phyloP scores from a whole-genome alignment of 2,888 invertebrate species.

The Gerris lacustris region DNA sequence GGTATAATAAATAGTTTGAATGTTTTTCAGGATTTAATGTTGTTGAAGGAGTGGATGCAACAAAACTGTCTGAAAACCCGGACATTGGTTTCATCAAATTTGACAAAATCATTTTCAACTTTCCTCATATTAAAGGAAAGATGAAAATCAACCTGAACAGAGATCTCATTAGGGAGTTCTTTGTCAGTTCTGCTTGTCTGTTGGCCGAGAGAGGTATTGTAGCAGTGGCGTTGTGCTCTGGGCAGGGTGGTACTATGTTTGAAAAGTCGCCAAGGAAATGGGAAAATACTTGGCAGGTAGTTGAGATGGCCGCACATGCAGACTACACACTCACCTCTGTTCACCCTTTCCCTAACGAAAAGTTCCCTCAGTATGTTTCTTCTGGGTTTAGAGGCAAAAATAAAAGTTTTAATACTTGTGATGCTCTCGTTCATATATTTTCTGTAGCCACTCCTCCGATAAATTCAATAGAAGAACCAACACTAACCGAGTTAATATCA shows the following conservation, averaged over 20 bases:
- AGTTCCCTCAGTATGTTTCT: constrained; percentile 38
- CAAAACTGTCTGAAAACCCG: constrained; percentile 36
- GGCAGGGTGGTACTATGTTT: constrained; percentile 43
- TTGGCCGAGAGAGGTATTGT: constrained; percentile 36
- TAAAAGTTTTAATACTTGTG: constrained; percentile 35
- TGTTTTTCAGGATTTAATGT: constrained; percentile 39
- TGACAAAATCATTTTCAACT: constrained; percentile 46
- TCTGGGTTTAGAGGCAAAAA: constrained; percentile 40
- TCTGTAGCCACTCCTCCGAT: constrained; percentile 13
- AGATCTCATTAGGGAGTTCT: constrained; percentile 41
- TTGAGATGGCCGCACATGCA: constrained; percentile 43
- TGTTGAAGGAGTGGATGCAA: constrained; percentile 42
- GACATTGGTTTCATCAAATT: constrained; percentile 34
- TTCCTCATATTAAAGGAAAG: constrained; percentile 50
- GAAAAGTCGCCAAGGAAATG: constrained; percentile 36
- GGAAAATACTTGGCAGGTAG: constrained; percentile 46
- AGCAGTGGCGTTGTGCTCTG: constrained; percentile 42
- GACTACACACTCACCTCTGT: constrained; percentile 38
- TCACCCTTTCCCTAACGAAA: constrained; percentile 35
- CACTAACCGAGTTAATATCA: too few relatives aligned
- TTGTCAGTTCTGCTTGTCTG: constrained; percentile 37
- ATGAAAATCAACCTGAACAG: constrained; percentile 47
- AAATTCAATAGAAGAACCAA: neutral
- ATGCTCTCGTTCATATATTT: constrained; percentile 37
- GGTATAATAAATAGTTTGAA: too few relatives aligned